Percentiles rank a stretch among this genome's conserved stretches.
Evolutionary conservation across 2,113 vertebrate genomes (phyloP).

Genomic region (Elachura formosa): DNA sequence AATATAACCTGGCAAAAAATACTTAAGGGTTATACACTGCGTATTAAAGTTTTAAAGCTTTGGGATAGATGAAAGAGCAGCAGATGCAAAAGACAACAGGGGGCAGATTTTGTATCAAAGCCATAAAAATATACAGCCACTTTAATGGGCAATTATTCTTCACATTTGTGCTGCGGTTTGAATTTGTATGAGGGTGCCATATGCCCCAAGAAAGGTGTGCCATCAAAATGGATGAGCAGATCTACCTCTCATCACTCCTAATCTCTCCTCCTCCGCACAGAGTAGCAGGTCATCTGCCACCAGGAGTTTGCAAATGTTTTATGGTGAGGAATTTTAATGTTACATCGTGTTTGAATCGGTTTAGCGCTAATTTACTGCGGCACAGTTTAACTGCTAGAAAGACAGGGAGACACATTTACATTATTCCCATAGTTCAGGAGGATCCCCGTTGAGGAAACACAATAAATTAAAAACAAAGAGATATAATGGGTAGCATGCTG

Average conservation of each 20-base stretch:
- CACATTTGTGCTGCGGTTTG: slow-evolving; percentile 70
- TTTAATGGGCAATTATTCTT: slow-evolving; percentile 83
- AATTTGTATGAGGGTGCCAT: slow-evolving; percentile 71
- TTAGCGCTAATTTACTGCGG: slow-evolving; percentile 27
- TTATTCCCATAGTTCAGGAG: neutral
- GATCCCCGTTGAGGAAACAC: slow-evolving; percentile 12
- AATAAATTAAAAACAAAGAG: slow-evolving; percentile 55
- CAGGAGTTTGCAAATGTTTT: neutral
- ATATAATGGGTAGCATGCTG: neutral
- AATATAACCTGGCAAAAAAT: slow-evolving; percentile 57
- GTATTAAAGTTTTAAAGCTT: slow-evolving; percentile 72
- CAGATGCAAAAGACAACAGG: slow-evolving; percentile 80
- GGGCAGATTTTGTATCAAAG: slow-evolving; percentile 75
- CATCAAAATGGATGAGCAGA: neutral
- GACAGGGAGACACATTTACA: neutral
- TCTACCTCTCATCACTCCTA: neutral
- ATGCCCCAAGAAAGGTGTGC: slow-evolving; percentile 73
- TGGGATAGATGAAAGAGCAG: slow-evolving; percentile 66
- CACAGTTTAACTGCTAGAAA: neutral
- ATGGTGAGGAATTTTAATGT: neutral
- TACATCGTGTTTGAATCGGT: neutral
- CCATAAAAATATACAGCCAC: slow-evolving; percentile 79
- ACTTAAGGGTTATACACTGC: slow-evolving; percentile 64
- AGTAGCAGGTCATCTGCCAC: neutral
- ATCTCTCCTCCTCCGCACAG: neutral